Base-by-base conservation (phyloP, 2,797 vertebrate genomes). In the Manis crassicaudata region DNA sequence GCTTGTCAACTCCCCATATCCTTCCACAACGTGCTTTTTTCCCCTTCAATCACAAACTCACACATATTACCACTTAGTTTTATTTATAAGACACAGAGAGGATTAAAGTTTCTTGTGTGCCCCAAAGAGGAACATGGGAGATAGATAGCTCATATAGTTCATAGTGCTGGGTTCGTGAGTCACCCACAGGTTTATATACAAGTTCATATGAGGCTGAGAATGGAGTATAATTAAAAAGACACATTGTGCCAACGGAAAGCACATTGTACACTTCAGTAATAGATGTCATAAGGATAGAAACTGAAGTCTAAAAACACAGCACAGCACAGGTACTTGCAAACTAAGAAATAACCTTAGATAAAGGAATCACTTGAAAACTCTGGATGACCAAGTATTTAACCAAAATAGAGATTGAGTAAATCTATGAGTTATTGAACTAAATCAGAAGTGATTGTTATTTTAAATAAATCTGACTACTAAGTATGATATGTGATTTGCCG, bases 41-140 rank as follows among this genome's bases (percentile, higher is more conserved):
- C 1, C 1, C 3, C 21, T 35, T 37, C 11, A 20, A 27, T 7
- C 1, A 21, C 3, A 7, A 46, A 46, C 17, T n/a, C 75, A 37
- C 43, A 46, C 43, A 46, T 46, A 46, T 23, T n/a, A 16, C 0
- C 8, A 75, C 40, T 81, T 13, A 43, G 1, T n/a, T 68, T 67
- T 21, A 20, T 29, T 93, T 43, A 23, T 0, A 67, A 8, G 7
- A 0, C 6, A 3, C 6, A 2, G 7, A 60, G 2, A 3, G 0
- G 17, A 75, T 37, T 50, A 21, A n/a, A 46, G 37, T 16, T 56
- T 46, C 12, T 16, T 50, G 1, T 32, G 2, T 21, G 32, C 18
- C 18, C 12, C 29, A 63, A 10, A 5, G 13, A 46, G 5, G 5
- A 37, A 43, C 3, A 2, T 37, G n/a, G 58, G 29, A 43, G 76